Percentiles rank a stretch among this genome's conserved stretches.
These are phyloP conservation scores for Neolamprologus kungweensis DNA, from an alignment of 2,113 vertebrate genomes.

Conservation along the genomic window DNA sequence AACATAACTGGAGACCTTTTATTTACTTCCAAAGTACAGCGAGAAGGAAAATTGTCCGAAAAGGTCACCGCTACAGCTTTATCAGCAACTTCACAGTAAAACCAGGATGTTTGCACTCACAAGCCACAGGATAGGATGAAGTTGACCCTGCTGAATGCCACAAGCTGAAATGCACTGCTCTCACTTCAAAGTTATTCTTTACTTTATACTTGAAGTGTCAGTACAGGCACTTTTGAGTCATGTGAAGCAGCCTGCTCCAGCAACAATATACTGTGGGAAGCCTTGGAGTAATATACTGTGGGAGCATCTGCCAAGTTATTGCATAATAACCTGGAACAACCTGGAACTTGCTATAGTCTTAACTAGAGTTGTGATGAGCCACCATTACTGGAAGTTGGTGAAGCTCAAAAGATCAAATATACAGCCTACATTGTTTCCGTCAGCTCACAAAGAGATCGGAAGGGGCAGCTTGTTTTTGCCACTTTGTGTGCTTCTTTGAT, in stretches of 20 bases:
- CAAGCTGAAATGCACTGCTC: background rate
- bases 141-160: background rate
- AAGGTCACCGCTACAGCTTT: background rate
- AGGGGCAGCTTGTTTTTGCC: background rate
- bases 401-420: background rate
- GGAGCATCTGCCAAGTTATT: background rate
- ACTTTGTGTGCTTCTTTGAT: background rate
- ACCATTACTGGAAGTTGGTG: background rate
- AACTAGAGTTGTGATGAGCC: background rate
- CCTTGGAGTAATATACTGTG: background rate
- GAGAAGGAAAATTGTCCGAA: background rate
- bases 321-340: background rate
- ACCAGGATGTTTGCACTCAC: background rate
- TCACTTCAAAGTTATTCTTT: background rate
- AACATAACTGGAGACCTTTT: background rate
- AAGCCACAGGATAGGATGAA: background rate
- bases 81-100: background rate
- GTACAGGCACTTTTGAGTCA: background rate
- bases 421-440: background rate
- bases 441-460: background rate
- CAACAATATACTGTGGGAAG: background rate
- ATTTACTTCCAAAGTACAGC: background rate
- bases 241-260: background rate
- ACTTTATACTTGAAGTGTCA: background rate
- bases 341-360: background rate